Percentiles rank a stretch among this genome's conserved stretches.
Conservation (phyloP, 1,140 invertebrate genomes). For the Helicoverpa zea region DNA sequence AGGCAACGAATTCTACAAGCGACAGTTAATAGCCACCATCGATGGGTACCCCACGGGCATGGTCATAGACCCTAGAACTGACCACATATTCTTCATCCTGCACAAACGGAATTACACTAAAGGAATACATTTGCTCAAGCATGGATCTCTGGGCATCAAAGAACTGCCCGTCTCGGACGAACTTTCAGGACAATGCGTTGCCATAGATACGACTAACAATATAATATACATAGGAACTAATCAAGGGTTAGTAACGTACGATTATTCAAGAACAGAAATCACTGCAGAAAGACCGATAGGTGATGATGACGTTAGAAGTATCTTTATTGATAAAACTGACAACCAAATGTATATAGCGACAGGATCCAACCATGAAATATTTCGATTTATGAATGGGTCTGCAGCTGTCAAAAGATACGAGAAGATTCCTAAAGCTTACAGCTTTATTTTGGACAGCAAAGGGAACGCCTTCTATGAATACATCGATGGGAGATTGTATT, state of each 20-base stretch:
- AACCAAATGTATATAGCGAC: slow-evolving; percentile 81
- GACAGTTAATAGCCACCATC: slow-evolving; percentile 75
- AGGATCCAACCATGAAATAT: slow-evolving; percentile 76
- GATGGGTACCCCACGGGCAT: slow-evolving; percentile 80
- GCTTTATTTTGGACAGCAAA: slow-evolving; percentile 76
- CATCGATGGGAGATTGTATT: slow-evolving; percentile 79
- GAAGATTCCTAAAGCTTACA: slow-evolving; percentile 79
- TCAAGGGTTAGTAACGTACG: slow-evolving; percentile 76
- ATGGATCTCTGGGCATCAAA: slow-evolving; percentile 79
- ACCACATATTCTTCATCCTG: slow-evolving; percentile 79
- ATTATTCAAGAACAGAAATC: slow-evolving; percentile 72
- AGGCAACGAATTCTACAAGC: slow-evolving; percentile 76
- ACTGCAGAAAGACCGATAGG: slow-evolving; percentile 77
- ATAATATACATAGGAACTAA: slow-evolving; percentile 79
- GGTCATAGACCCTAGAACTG: slow-evolving; percentile 73
- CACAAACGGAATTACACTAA: slow-evolving; percentile 82
- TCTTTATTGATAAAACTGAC: slow-evolving; percentile 80
- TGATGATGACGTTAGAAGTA: slow-evolving; percentile 77
- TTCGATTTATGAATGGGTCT: slow-evolving; percentile 75
- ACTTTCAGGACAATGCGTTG: slow-evolving; percentile 75
- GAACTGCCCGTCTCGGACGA: slow-evolving; percentile 76
- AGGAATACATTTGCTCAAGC: slow-evolving; percentile 76
- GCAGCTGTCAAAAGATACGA: slow-evolving; percentile 79
- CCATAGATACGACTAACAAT: slow-evolving; percentile 67
- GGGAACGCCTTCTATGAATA: slow-evolving; percentile 81